Evolutionary conservation across 2,797 vertebrate species (phyloP).

Genomic region (Sebastes diploproa): DNA sequence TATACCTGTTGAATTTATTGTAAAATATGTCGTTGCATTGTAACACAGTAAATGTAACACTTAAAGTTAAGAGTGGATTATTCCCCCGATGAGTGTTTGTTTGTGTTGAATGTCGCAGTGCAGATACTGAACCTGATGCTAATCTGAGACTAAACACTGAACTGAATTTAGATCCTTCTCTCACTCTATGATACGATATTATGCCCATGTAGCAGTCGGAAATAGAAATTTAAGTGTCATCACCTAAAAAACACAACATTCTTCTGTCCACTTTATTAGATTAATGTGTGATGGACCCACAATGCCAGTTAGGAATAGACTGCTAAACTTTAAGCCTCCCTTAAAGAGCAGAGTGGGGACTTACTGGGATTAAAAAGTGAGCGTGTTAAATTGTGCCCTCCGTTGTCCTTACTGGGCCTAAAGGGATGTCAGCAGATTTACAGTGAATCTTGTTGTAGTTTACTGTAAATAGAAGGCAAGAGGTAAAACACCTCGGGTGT

Average conservation of each 20-base stretch:
- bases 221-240: not conserved
- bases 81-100: not conserved
- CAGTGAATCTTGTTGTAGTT: conserved; percentile 10
- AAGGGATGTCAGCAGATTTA: conserved; percentile 53
- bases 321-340: conserved; percentile 26
- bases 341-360: conserved; percentile 43
- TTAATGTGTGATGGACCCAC: not conserved
- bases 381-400: conserved; percentile 57
- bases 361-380: conserved; percentile 67
- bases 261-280: conserved; percentile 6
- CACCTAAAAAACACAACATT: conserved; percentile 7
- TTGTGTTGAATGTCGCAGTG: not conserved
- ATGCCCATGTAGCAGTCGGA: not conserved
- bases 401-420: conserved; percentile 16
- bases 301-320: conserved; percentile 7
- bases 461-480: conserved; percentile 57
- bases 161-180: conserved; percentile 32
- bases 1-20: not conserved
- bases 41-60: not conserved
- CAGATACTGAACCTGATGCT: conserved; percentile 12
- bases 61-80: not conserved
- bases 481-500: not conserved
- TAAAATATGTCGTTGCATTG: not conserved
- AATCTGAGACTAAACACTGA: conserved; percentile 31
- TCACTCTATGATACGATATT: conserved; percentile 20